phyloP scores from a whole-genome alignment of 2,797 vertebrate genomes.

The Crypturellus tataupa region DNA sequence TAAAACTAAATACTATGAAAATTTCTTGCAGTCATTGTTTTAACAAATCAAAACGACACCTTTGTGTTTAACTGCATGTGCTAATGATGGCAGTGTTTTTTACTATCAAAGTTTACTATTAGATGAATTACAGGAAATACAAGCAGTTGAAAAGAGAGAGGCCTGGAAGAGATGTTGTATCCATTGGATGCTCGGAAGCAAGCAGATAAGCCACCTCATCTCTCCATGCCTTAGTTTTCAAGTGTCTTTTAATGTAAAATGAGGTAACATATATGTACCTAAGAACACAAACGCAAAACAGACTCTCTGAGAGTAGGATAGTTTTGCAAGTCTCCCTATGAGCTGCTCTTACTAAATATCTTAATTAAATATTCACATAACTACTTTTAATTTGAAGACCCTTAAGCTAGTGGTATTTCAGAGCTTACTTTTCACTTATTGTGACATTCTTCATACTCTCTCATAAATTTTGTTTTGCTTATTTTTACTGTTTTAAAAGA shows the following conservation, averaged over 20 bases:
- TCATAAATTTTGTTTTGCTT: not conserved
- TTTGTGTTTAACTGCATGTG: too few relatives aligned
- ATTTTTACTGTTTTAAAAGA: not conserved
- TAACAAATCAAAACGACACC: too few relatives aligned
- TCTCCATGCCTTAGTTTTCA: not conserved
- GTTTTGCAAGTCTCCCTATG: not conserved
- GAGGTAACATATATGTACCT: not conserved
- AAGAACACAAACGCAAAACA: too few relatives aligned
- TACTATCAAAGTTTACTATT: too few relatives aligned
- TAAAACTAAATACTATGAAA: not conserved
- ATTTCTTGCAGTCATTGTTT: too few relatives aligned
- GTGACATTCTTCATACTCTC: not conserved
- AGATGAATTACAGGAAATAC: too few relatives aligned
- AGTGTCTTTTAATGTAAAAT: not conserved
- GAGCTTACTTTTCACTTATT: not conserved
- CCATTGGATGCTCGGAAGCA: not conserved
- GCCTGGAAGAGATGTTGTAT: not conserved
- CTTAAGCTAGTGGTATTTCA: not conserved
- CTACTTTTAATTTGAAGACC: not conserved
- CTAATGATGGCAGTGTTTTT: too few relatives aligned
- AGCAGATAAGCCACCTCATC: not conserved
- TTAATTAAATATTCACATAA: not conserved
- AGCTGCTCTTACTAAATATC: not conserved
- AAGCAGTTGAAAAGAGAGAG: not conserved
- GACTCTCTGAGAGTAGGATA: too few relatives aligned